These are phyloP conservation scores for Harpagoxenus sublaevis DNA, from an alignment of 2,888 invertebrate species.

Conservation along the genomic window DNA sequence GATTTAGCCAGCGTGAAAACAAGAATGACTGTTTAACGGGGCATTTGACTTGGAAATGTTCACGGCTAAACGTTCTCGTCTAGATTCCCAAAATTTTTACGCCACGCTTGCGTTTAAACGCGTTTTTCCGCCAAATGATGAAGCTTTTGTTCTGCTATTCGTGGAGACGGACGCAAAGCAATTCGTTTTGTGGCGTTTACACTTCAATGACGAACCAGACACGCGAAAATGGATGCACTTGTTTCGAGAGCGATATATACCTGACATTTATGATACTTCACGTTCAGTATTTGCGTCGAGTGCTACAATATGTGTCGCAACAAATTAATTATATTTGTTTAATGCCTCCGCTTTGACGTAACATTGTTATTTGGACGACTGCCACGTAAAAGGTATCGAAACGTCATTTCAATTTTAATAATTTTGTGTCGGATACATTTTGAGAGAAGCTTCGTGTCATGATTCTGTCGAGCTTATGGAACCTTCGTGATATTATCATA, in stretches of 20 bases:
- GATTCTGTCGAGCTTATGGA: background rate
- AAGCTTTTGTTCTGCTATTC: conserved; percentile 21
- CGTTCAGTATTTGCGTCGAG: background rate
- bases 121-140: background rate
- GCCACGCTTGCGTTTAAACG: conserved; percentile 19
- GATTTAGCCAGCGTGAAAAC: conserved; percentile 15
- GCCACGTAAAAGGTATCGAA: background rate
- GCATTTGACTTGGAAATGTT: conserved; percentile 52
- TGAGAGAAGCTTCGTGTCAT: background rate
- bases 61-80: background rate
- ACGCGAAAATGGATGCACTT: conserved; percentile 40
- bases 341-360: background rate
- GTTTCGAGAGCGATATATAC: conserved; percentile 23
- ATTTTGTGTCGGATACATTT: conserved; percentile 7
- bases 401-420: conserved; percentile 21
- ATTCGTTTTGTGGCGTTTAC: conserved; percentile 42
- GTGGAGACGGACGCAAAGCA: conserved; percentile 6
- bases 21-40: conserved; percentile 38
- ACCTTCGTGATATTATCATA: conserved; percentile 3
- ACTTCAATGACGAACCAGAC: conserved; percentile 21
- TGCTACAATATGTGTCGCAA: conserved; percentile 31
- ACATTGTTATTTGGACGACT: background rate
- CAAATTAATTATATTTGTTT: conserved; percentile 43
- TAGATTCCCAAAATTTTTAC: conserved; percentile 23
- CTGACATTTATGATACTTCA: conserved; percentile 42